Evolutionary conservation across 2,888 invertebrate genomes (phyloP).

Genomic region (Tortricodes alternella): DNA sequence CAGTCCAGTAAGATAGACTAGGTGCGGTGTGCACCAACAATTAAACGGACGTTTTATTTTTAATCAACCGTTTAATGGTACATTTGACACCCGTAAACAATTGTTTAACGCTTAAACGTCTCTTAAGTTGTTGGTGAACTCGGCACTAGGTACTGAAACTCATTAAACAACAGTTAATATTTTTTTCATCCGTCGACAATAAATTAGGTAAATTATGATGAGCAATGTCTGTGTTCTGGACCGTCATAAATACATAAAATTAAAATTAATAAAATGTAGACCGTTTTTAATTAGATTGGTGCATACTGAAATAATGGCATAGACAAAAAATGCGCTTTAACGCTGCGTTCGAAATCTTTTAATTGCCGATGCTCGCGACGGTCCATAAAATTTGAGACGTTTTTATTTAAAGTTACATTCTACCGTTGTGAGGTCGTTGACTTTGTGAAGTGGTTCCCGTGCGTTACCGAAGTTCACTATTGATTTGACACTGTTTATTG

Average conservation of each 20-base stretch:
- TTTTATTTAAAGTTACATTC: constrained; percentile 60
- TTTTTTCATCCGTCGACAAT: background rate
- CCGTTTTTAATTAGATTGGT: constrained; percentile 39
- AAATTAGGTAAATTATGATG: constrained; percentile 4
- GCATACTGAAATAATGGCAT: constrained; percentile 43
- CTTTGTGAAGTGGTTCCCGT: constrained; percentile 38
- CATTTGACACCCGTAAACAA: too few species aligned
- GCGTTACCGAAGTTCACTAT: constrained; percentile 29
- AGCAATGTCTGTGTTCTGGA: background rate
- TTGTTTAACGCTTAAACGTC: too few species aligned
- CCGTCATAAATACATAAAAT: constrained; percentile 6
- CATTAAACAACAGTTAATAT: constrained; percentile 1
- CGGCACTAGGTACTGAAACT: constrained; percentile 2
- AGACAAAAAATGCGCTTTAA: constrained; percentile 24
- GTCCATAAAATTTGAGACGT: constrained; percentile 74
- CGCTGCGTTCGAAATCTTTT: constrained; percentile 61
- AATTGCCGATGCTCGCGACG: constrained; percentile 65
- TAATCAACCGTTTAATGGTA: too few species aligned
- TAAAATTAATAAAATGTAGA: constrained; percentile 27
- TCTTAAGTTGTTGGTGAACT: too few species aligned
- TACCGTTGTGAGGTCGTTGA: constrained; percentile 64
- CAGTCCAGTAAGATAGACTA: background rate
- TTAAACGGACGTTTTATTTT: too few species aligned
- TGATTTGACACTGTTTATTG: constrained; percentile 26
- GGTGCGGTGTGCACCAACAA: too few species aligned